Evolutionary conservation across 37 sponge, comb jelly and placozoan species (phyloP).

Genomic region (Axinella damicornis): DNA sequence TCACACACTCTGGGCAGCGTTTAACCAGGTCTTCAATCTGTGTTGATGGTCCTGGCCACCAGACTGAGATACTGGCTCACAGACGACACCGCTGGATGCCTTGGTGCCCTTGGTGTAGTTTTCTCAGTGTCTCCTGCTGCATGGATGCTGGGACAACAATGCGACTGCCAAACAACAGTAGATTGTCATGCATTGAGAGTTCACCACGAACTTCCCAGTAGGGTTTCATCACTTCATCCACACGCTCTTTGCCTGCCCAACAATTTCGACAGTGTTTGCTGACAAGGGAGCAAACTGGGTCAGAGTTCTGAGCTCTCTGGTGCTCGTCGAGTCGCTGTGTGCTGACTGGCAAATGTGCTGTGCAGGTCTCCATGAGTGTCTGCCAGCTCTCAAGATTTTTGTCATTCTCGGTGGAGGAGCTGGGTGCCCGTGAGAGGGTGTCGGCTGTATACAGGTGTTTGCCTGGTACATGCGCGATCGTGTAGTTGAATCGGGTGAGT

Average conservation of each 20-base stretch:
- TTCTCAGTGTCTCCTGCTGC: not conserved
- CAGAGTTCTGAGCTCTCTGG: conserved; percentile 38
- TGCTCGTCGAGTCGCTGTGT: not conserved
- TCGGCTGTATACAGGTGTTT: conserved; percentile 26
- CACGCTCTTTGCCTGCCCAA: conserved; percentile 7
- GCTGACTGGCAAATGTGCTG: conserved; percentile 20
- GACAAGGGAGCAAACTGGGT: conserved; percentile 1
- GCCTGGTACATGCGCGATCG: conserved; percentile 35
- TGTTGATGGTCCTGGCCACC: conserved; percentile 40
- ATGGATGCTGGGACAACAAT: conserved; percentile 11
- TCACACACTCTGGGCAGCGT: conserved; percentile 2
- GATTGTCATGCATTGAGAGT: conserved; percentile 2
- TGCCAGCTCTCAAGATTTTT: not conserved
- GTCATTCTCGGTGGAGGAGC: not conserved
- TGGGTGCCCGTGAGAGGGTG: conserved; percentile 18
- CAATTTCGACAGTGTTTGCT: conserved; percentile 9
- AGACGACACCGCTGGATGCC: conserved; percentile 6
- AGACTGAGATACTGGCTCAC: conserved; percentile 1
- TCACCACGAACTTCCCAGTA: conserved; percentile 9
- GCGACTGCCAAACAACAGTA: conserved; percentile 3
- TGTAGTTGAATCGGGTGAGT: conserved; percentile 17
- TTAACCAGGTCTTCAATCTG: conserved; percentile 11
- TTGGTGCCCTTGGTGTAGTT: conserved; percentile 15
- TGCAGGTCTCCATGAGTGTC: not conserved
- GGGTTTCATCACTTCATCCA: not conserved